Evolutionary conservation across 2,797 vertebrate genomes (phyloP), one percentile per base, ranked within the genome.

Genomic region (Neostethus bicornis): DNA sequence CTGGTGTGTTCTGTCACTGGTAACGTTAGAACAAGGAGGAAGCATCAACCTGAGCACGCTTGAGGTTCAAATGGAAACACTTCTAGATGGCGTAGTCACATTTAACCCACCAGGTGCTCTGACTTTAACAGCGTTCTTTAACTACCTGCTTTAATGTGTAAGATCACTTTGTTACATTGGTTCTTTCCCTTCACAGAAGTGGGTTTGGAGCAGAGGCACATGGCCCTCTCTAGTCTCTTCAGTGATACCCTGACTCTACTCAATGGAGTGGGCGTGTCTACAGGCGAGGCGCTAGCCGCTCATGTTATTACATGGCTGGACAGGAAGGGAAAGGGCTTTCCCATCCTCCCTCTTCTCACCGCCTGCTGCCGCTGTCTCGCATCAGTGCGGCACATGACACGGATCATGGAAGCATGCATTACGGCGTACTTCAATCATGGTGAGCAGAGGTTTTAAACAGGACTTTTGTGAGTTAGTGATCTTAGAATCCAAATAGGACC

Each of bases 371-470:
- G 92, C 70, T 95, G 94, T 77, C 89, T 99, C 48, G 96, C 97
- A 1, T 99, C 97, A 0, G 96, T 99, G 45, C 92, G 92, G 11
- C 97, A 98, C 80, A 97, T 99, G 97, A 94, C 96, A 0, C 93
- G 94, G 72, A 94, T 90, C 1, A 96, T 96, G 0, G 97, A 99
- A 80, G 95, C 96, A 44, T 97, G 95, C 66, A 96, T 99, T 79
- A 78, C 90, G 0, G 93, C 95, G 0, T 96, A 96, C 90, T 99
- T 99, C 82, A 92, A 75, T 21, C 81, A 93, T 24, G 93, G 96
- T 98, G 83, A 81, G 73, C 23, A 28, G 20, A 8, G 5, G 41
- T 46, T 25, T 26, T 34, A 12, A 41, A 31, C n/a, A n/a, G n/a
- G n/a, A n/a, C n/a, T n/a, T n/a, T n/a, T n/a, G n/a, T n/a, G n/a